Evolutionary conservation across 2,113 vertebrate genomes (phyloP).

Genomic region (Vidua macroura): DNA sequence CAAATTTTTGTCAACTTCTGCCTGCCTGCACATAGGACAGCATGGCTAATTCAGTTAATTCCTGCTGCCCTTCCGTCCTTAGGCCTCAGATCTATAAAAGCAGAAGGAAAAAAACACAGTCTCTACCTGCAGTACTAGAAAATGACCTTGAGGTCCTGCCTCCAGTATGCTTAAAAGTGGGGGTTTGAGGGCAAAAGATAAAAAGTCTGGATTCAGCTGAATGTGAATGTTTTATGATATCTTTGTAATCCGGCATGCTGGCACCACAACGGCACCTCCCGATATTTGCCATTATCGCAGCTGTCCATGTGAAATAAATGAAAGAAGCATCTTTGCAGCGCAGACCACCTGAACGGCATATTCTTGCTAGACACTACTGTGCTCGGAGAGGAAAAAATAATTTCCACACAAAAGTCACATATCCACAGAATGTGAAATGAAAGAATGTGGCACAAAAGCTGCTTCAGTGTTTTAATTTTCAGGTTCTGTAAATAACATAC

Average conservation of each 20-base stretch:
- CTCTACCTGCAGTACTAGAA: not conserved
- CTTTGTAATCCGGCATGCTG: not conserved
- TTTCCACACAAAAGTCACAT: not conserved
- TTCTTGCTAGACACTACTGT: not conserved
- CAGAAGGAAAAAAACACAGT: not conserved
- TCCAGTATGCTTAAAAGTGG: not conserved
- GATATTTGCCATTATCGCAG: not conserved
- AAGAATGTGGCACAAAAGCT: not conserved
- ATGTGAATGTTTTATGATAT: not conserved
- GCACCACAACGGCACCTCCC: not conserved
- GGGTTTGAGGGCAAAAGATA: not conserved
- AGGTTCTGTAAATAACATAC: slow-evolving; percentile 3
- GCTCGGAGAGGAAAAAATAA: not conserved
- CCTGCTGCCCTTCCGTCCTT: not conserved
- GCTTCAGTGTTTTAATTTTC: slow-evolving; percentile 15
- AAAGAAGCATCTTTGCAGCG: not conserved
- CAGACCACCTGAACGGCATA: not conserved
- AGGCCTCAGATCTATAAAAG: not conserved
- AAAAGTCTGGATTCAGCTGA: not conserved
- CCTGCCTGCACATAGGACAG: not conserved
- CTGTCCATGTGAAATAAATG: not conserved
- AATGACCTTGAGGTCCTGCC: not conserved
- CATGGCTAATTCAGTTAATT: not conserved
- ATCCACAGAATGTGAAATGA: slow-evolving; percentile 18
- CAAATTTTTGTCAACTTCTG: not conserved